A percentile compares a stretch with the other conserved stretches of the same genome.
Evolutionary conservation across 2,113 vertebrate species (phyloP).

Genomic region (Bujurquina vittata): DNA sequence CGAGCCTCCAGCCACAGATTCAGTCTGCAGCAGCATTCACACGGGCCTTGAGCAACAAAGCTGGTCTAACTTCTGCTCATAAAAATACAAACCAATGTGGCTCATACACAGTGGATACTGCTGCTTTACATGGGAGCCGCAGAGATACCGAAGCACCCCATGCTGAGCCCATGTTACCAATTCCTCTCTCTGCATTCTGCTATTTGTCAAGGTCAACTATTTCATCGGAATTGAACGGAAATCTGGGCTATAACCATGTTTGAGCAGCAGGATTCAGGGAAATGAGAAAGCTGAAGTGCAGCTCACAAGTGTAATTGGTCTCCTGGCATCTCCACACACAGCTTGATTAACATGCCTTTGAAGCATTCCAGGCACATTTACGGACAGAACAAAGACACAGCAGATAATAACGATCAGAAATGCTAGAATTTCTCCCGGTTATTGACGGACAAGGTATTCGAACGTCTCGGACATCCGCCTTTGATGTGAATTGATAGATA

Average conservation of each 20-base stretch:
- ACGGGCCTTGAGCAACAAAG: slow-evolving; percentile 37
- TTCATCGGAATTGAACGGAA: slow-evolving; percentile 48
- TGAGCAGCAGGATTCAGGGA: slow-evolving; percentile 70
- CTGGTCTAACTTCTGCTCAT: slow-evolving; percentile 1
- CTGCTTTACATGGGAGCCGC: slow-evolving; percentile 16
- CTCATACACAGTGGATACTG: neutral
- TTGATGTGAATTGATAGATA: slow-evolving; percentile 65
- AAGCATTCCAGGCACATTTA: slow-evolving; percentile 76
- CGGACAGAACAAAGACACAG: slow-evolving; percentile 75
- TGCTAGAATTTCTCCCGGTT: slow-evolving; percentile 41
- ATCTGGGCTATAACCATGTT: slow-evolving; percentile 58
- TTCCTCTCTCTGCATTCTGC: slow-evolving; percentile 40
- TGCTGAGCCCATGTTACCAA: slow-evolving; percentile 46
- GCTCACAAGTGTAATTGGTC: slow-evolving; percentile 79
- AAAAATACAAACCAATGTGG: slow-evolving; percentile 26
- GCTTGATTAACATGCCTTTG: slow-evolving; percentile 81
- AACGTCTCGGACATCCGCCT: slow-evolving; percentile 50
- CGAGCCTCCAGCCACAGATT: slow-evolving; percentile 1
- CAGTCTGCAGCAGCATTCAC: slow-evolving; percentile 29
- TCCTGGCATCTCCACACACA: slow-evolving; percentile 74
- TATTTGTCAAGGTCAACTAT: slow-evolving; percentile 74
- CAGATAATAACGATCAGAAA: slow-evolving; percentile 73
- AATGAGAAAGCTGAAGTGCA: slow-evolving; percentile 71
- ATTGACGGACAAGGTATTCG: slow-evolving; percentile 54
- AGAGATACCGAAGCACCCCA: slow-evolving; percentile 31